These are phyloP conservation scores for Scaeva pyrastri DNA, from an alignment of 2,888 invertebrate genomes.

Conservation along the genomic window DNA sequence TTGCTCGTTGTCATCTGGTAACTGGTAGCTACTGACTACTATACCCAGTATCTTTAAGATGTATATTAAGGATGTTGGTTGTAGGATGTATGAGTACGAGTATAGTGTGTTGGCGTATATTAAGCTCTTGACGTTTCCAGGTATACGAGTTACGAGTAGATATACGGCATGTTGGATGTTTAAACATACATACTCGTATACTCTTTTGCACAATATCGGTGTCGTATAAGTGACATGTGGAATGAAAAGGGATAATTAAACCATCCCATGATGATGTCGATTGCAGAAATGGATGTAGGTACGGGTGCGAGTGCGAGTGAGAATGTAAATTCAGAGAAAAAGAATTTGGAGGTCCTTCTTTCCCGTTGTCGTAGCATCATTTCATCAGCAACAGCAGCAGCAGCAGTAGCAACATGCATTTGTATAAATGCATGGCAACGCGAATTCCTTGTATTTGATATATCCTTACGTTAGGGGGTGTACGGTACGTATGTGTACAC, in stretches of 20 bases:
- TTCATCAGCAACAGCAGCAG: neutral
- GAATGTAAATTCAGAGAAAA: slow-evolving; percentile 47
- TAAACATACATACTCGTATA: too few relatives aligned
- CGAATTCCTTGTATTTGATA: neutral
- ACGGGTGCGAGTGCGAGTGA: slow-evolving; percentile 56
- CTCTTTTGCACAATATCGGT: slow-evolving; percentile 6
- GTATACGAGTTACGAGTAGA: neutral
- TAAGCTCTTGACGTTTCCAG: slow-evolving; percentile 65
- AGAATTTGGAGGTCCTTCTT: slow-evolving; percentile 68
- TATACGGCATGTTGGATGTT: slow-evolving; percentile 4
- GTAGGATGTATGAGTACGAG: neutral
- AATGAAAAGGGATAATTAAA: slow-evolving; percentile 75
- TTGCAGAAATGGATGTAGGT: slow-evolving; percentile 51
- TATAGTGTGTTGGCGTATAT: slow-evolving; percentile 38
- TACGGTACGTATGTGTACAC: neutral
- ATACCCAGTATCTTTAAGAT: too few relatives aligned
- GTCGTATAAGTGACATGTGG: slow-evolving; percentile 70
- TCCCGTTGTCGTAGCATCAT: too few relatives aligned
- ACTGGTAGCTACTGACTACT: too few relatives aligned
- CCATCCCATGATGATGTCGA: slow-evolving; percentile 72
- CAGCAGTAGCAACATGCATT: neutral
- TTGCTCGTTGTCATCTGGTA: neutral
- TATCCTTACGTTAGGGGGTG: neutral
- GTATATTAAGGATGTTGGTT: too few relatives aligned
- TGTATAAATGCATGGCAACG: slow-evolving; percentile 26